phyloP scores from a whole-genome alignment of 2,113 vertebrate genomes.

The Arizona elegans region DNA sequence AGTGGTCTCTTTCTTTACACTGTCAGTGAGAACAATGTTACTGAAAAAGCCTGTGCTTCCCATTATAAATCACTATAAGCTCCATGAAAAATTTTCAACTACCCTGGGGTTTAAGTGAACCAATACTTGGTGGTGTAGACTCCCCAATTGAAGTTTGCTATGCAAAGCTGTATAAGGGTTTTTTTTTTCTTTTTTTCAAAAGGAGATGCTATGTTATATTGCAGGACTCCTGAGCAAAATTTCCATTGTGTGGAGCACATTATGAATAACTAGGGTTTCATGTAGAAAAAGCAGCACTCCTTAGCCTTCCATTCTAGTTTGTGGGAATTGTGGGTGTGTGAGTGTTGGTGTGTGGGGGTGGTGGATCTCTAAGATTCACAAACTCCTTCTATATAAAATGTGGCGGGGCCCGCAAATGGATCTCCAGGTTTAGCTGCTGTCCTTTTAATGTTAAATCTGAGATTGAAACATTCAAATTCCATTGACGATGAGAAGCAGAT shows the following conservation, averaged over 20 bases:
- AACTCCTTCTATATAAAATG: constrained; percentile 4
- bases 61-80: constrained; percentile 77
- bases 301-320: constrained; percentile 26
- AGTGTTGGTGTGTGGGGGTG: background rate
- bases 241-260: constrained; percentile 55
- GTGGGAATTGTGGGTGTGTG: constrained; percentile 35
- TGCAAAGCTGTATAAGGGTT: background rate
- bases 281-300: constrained; percentile 27
- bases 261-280: constrained; percentile 43
- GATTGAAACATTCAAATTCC: background rate
- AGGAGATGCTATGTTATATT: constrained; percentile 49
- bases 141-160: constrained; percentile 38
- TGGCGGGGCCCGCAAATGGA: constrained; percentile 1
- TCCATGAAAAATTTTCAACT: constrained; percentile 73
- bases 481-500: background rate
- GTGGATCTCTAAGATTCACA: background rate
- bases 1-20: constrained; percentile 71
- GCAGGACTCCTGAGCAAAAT: background rate
- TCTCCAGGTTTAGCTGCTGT: background rate
- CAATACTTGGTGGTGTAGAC: constrained; percentile 46
- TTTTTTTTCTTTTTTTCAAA: background rate
- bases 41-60: constrained; percentile 67
- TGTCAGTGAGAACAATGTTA: constrained; percentile 75
- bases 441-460: background rate
- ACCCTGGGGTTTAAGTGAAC: constrained; percentile 66